Evolutionary conservation across 2,888 invertebrate species (phyloP).

Genomic region (Elegia similella): DNA sequence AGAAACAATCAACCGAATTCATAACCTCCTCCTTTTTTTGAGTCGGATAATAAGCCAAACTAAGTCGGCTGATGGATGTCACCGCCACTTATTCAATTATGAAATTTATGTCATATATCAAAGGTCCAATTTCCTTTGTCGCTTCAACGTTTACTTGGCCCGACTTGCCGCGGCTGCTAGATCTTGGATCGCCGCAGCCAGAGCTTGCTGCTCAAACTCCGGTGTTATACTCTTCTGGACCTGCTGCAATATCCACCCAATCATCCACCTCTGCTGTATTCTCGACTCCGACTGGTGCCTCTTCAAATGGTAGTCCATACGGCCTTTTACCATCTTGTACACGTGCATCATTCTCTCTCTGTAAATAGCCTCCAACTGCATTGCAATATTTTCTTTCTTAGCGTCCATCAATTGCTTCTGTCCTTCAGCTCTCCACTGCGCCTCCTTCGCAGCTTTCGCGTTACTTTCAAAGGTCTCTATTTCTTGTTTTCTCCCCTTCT

Average conservation of each 20-base stretch:
- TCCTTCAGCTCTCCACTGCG: conserved; percentile 89
- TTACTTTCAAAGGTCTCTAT: conserved; percentile 64
- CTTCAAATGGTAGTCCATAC: conserved; percentile 95
- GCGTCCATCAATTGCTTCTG: conserved; percentile 89
- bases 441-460: conserved; percentile 84
- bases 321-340: conserved; percentile 84
- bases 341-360: conserved; percentile 81
- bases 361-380: conserved; percentile 97
- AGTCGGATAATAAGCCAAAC: too few relatives aligned
- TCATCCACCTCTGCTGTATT: conserved; percentile 95
- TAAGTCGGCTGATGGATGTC: too few relatives aligned
- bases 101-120: neutral
- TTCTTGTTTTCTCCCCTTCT: conserved; percentile 75
- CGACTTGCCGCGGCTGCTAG: conserved; percentile 85
- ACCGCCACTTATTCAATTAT: too few relatives aligned
- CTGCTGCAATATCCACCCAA: conserved; percentile 92
- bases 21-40: too few relatives aligned
- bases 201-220: conserved; percentile 92
- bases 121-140: neutral
- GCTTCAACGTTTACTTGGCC: conserved; percentile 2
- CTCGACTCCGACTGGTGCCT: conserved; percentile 87
- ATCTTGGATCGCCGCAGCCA: conserved; percentile 92
- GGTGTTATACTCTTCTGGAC: conserved; percentile 90
- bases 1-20: too few relatives aligned
- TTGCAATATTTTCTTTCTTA: conserved; percentile 93